Evolutionary conservation across 2,113 vertebrate species (phyloP).

Genomic region (Laticauda colubrina): DNA sequence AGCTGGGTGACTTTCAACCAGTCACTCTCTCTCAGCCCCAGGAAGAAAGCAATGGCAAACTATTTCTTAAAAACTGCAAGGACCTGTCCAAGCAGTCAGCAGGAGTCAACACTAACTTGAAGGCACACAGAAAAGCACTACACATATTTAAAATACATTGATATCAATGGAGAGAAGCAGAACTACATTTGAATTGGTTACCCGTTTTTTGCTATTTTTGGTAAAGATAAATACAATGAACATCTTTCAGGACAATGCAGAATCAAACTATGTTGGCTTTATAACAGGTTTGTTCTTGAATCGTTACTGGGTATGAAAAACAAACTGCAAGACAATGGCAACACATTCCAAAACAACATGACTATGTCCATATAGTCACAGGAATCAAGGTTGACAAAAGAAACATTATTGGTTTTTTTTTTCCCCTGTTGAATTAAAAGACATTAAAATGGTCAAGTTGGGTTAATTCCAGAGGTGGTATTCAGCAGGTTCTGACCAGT

Average conservation of each 20-base stretch:
- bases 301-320: not conserved
- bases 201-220: not conserved
- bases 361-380: not conserved
- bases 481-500: no score
- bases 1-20: not conserved
- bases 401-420: not conserved
- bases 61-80: not conserved
- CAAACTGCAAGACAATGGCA: not conserved
- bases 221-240: not conserved
- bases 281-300: not conserved
- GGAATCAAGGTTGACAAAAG: not conserved
- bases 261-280: not conserved
- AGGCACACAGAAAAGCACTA: not conserved
- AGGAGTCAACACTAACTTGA: not conserved
- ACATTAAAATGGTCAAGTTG: not conserved
- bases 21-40: not conserved
- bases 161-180: not conserved
- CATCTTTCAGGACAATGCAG: not conserved
- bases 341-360: not conserved
- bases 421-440: not conserved
- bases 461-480: not conserved
- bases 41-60: not conserved
- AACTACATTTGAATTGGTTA: not conserved
- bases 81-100: not conserved
- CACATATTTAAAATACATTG: not conserved